Conservation (phyloP, 2,797 vertebrate genomes). For the Rhinichthys osculus region DNA sequence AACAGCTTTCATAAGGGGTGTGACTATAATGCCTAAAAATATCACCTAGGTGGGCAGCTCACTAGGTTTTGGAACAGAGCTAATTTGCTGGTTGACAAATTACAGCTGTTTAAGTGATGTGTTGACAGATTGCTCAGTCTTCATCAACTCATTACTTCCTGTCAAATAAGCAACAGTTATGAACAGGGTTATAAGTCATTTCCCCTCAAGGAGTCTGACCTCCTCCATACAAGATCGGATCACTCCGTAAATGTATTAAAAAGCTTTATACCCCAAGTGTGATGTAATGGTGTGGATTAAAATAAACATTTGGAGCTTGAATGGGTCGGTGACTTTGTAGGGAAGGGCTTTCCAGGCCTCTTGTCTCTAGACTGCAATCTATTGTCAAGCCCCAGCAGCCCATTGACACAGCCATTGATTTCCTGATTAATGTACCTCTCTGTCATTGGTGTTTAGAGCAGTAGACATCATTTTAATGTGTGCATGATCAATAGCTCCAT, state of each 20-base stretch:
- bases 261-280: constrained; percentile 42
- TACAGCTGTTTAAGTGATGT: constrained; percentile 43
- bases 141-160: constrained; percentile 28
- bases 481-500: constrained; percentile 89
- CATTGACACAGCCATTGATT: constrained; percentile 86
- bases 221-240: constrained; percentile 3
- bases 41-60: constrained; percentile 5
- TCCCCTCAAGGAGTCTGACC: background rate
- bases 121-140: constrained; percentile 12
- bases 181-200: constrained; percentile 18
- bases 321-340: constrained; percentile 23
- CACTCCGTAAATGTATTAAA: constrained; percentile 54
- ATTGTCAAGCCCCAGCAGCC: constrained; percentile 78
- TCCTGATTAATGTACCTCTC: constrained; percentile 91
- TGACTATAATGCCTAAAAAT: constrained; percentile 9
- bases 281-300: constrained; percentile 13
- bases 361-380: constrained; percentile 71
- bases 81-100: constrained; percentile 32
- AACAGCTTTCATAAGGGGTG: background rate
- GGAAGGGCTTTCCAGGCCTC: constrained; percentile 66
- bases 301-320: constrained; percentile 36
- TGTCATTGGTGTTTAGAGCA: constrained; percentile 82
- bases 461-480: constrained; percentile 92
- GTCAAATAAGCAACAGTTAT: constrained; percentile 41
- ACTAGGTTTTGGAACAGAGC: constrained; percentile 3